phyloP scores from a whole-genome alignment of 2,888 invertebrate species.

The Ormia ochracea region DNA sequence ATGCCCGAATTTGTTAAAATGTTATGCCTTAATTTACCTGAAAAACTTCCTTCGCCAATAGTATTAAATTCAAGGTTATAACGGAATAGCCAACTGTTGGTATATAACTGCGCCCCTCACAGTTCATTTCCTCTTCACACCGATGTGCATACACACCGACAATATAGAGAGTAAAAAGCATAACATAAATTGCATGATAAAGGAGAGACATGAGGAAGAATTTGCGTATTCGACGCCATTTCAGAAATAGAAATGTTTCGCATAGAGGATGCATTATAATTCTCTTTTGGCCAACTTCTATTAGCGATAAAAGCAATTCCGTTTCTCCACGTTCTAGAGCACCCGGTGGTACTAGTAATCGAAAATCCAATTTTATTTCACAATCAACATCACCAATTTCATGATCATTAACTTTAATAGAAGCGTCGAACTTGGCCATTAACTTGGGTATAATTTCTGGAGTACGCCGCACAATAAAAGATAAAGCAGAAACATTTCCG shows the following conservation, averaged over 20 bases:
- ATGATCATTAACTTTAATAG: conserved; percentile 88
- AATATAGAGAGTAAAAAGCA: conserved; percentile 85
- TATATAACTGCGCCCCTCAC: conserved; percentile 71
- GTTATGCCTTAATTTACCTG: conserved; percentile 67
- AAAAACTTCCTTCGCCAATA: conserved; percentile 84
- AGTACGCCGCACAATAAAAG: conserved; percentile 89
- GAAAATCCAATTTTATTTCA: conserved; percentile 84
- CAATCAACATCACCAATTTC: conserved; percentile 92
- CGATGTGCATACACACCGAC: conserved; percentile 78
- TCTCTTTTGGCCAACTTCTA: conserved; percentile 88
- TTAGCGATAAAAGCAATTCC: conserved; percentile 83
- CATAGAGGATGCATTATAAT: conserved; percentile 89
- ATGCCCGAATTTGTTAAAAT: background rate
- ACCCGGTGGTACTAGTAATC: conserved; percentile 79
- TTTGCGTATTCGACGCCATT: conserved; percentile 89
- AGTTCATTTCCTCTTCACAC: conserved; percentile 69
- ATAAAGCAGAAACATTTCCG: conserved; percentile 87
- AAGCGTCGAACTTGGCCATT: conserved; percentile 83
- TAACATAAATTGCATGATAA: conserved; percentile 86
- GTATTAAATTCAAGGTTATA: conserved; percentile 81
- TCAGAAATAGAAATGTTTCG: conserved; percentile 88
- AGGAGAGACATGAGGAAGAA: conserved; percentile 88
- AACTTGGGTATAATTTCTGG: conserved; percentile 88
- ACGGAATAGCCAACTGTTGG: conserved; percentile 79
- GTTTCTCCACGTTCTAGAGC: conserved; percentile 82